Evolutionary conservation across 1,140 invertebrate genomes (phyloP), one percentile per base, ranked within the genome.

Genomic region (Anoplolepis gracilipes): DNA sequence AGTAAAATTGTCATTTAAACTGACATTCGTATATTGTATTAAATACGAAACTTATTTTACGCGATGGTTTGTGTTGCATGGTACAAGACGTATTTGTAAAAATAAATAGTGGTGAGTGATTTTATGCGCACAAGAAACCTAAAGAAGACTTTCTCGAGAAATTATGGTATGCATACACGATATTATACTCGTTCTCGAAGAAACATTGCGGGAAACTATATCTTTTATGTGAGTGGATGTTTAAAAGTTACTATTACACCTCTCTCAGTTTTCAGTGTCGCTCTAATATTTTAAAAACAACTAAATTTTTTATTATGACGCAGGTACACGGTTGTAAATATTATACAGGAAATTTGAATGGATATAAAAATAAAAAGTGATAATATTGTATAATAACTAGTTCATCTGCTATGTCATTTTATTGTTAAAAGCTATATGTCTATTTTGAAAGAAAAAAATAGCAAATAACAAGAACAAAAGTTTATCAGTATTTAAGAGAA

Each of bases 301-400:
- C 36, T 61, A 42, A 76, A 62, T 76, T 25, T 62, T 16, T 19
- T 25, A 22, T 10, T 13, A 76, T 16, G 49, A 42, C 22, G 33
- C 42, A 76, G 55, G 42, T 33, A 76, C 49, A n/a, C n/a, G n/a
- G n/a, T n/a, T n/a, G n/a, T n/a, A 76, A 76, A 57, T 76, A 76
- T 62, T 8, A n/a, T 16, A 28, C 36, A 16, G 64, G 30, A 77
- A 64, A 64, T 77, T 77, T 42, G 11, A 28, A 3, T n/a, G 0
- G 25, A 25, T 57, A 73, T 42, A 4, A 76, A 76, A 42, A 16
- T 10, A 19, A 4, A 76, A 76, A 42, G 19, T 10, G 25, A 25
- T 62, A 61, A 77, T 77, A 42, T n/a, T n/a, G n/a, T 46, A 42
- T 42, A 64, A 42, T 64, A 61, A 16, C 5, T 28, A 64, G 1